A percentile compares a stretch with the other conserved stretches of the same genome.
Evolutionary conservation across 2,113 vertebrate genomes (phyloP).

Genomic region (Pluvianellus socialis): DNA sequence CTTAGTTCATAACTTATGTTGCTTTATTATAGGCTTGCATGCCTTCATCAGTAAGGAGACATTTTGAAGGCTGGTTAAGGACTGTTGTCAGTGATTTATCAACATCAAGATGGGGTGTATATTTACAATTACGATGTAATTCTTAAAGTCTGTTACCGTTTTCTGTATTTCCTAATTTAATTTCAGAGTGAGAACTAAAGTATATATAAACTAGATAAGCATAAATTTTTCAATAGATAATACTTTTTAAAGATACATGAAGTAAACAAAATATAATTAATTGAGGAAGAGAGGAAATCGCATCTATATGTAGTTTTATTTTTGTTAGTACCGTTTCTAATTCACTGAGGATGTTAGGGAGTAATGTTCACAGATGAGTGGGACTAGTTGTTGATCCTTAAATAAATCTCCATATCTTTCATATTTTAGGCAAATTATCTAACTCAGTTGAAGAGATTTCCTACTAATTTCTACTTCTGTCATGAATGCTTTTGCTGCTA

Average conservation of each 20-base stretch:
- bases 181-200: conserved; percentile 7
- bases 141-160: neutral
- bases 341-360: neutral
- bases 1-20: neutral
- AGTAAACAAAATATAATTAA: neutral
- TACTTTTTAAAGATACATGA: neutral
- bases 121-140: conserved; percentile 56
- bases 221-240: conserved; percentile 32
- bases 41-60: conserved; percentile 1
- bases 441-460: neutral
- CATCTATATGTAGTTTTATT: neutral
- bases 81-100: conserved; percentile 57
- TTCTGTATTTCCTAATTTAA: conserved; percentile 41
- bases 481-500: neutral
- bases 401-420: neutral
- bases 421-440: neutral
- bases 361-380: neutral
- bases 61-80: conserved; percentile 50
- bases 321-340: neutral
- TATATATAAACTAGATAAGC: conserved; percentile 47
- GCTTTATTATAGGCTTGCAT: neutral
- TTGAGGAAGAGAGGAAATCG: neutral
- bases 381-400: neutral
- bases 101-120: conserved; percentile 19
- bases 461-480: neutral